Conservation (phyloP, 2,113 vertebrate species). For the Macaca mulatta region DNA sequence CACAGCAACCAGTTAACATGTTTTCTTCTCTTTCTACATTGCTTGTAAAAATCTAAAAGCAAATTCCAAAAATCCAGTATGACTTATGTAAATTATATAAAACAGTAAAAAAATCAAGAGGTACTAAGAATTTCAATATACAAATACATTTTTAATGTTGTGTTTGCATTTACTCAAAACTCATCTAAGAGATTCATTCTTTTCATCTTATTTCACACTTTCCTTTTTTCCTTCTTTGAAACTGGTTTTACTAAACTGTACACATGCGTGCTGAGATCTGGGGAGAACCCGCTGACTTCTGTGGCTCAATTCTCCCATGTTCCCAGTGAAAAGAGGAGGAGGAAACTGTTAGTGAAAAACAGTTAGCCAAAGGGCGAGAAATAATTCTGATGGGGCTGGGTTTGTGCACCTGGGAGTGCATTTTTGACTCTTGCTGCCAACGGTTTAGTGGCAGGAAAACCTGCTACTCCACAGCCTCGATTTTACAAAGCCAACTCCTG, state of each 20-base stretch:
- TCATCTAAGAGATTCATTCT: neutral
- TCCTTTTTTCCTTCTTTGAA: neutral
- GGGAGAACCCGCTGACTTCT: rapidly evolving
- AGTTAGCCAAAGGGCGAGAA: neutral
- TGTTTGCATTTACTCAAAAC: neutral
- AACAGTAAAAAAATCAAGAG: neutral
- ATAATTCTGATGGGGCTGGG: neutral
- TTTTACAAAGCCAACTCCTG: neutral
- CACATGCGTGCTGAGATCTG: rapidly evolving
- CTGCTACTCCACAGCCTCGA: neutral
- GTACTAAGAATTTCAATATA: neutral
- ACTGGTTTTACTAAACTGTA: neutral
- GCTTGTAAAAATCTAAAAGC: neutral
- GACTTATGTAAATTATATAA: neutral
- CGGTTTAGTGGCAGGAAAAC: neutral
- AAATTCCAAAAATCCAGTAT: neutral
- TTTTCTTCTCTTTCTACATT: neutral
- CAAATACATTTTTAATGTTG: neutral
- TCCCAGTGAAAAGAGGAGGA: neutral
- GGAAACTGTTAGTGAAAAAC: neutral
- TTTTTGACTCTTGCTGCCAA: neutral
- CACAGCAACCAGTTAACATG: neutral
- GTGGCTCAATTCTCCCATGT: neutral
- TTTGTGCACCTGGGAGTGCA: neutral
- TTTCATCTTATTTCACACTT: neutral